Evolutionary conservation across 2,888 invertebrate species (phyloP).

Genomic region (Epistrophe grossulariae): DNA sequence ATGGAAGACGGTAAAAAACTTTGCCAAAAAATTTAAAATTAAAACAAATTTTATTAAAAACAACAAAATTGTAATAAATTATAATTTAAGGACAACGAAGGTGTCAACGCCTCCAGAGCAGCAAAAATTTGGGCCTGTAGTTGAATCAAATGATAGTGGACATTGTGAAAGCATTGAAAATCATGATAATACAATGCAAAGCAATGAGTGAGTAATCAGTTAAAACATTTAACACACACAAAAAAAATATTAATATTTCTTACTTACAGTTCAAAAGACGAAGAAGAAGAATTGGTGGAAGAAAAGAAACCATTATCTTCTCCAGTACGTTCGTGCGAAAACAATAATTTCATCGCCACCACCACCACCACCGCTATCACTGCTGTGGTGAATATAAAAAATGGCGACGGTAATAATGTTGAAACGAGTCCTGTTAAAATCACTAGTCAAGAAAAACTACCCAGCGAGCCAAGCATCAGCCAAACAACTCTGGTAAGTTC

Average conservation of each 20-base stretch:
- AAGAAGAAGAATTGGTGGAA: slow-evolving; percentile 11
- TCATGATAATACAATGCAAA: slow-evolving; percentile 46
- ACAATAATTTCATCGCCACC: slow-evolving; percentile 15
- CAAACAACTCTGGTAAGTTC: slow-evolving; percentile 77
- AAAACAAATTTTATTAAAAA: background rate
- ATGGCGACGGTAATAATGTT: slow-evolving; percentile 12
- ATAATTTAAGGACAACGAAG: slow-evolving; percentile 58
- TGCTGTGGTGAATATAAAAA: slow-evolving; percentile 38
- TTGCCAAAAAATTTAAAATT: background rate
- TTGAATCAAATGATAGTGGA: slow-evolving; percentile 65
- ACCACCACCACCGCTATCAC: background rate
- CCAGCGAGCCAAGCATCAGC: slow-evolving; percentile 75
- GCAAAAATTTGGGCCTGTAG: slow-evolving; percentile 68
- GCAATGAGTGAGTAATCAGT: slow-evolving; percentile 36
- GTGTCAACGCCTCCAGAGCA: slow-evolving; percentile 59
- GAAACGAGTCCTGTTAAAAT: slow-evolving; percentile 8
- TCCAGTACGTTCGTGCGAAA: slow-evolving; percentile 19
- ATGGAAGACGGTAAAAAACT: slow-evolving; percentile 88
- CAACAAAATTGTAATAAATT: too few species aligned
- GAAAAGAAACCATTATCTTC: slow-evolving; percentile 34
- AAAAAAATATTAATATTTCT: background rate
- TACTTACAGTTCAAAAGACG: slow-evolving; percentile 34
- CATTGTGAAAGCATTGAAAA: slow-evolving; percentile 56
- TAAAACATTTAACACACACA: too few species aligned
- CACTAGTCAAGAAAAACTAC: slow-evolving; percentile 51